These are phyloP conservation scores for Irena cyanogastra DNA, from an alignment of 2,113 vertebrate genomes.

Conservation along the genomic window DNA sequence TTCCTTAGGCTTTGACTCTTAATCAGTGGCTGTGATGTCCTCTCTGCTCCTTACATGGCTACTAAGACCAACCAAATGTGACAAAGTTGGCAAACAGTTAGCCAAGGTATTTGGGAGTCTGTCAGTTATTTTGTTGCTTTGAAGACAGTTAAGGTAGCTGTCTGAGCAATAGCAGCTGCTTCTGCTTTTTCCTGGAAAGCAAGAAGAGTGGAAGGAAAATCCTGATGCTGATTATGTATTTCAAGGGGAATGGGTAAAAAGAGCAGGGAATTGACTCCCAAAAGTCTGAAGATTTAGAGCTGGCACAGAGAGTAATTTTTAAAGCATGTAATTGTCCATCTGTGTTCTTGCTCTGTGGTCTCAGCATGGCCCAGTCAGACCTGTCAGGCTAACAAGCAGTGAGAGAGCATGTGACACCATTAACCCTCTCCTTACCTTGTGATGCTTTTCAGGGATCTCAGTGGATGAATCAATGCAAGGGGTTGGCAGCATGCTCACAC, in stretches of 20 bases:
- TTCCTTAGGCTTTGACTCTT: neutral
- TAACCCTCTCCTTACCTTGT: neutral
- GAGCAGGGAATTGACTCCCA: neutral
- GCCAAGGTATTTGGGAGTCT: neutral
- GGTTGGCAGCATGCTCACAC: neutral
- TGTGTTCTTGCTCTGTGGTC: neutral
- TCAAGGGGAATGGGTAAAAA: neutral
- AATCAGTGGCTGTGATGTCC: neutral
- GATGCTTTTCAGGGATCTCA: neutral
- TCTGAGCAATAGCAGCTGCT: neutral
- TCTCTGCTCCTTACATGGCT: neutral
- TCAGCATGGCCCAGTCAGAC: neutral
- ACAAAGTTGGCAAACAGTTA: neutral
- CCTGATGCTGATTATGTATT: neutral
- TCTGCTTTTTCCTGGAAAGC: neutral
- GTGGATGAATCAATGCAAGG: neutral
- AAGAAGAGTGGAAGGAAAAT: neutral
- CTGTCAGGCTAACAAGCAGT: neutral
- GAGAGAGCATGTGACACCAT: neutral
- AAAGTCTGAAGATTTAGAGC: neutral
- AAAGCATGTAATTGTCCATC: neutral
- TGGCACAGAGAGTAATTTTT: neutral
- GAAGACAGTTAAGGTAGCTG: neutral
- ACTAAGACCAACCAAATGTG: neutral
- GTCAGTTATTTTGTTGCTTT: neutral